phyloP scores from a whole-genome alignment of 1,140 invertebrate genomes.

The Tribolium madens region DNA sequence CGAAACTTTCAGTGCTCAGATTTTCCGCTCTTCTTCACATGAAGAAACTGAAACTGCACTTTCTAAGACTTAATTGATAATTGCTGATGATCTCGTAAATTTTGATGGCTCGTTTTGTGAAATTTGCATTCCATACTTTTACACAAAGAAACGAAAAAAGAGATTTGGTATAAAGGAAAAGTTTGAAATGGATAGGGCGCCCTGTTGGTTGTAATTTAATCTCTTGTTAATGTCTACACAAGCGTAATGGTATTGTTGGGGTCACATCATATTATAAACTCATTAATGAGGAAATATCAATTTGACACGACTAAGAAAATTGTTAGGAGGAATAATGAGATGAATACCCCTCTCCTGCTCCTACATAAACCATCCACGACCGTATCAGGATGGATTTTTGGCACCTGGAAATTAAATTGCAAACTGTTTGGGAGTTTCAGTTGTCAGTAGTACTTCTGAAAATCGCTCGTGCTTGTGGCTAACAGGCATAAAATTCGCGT shows the following conservation, averaged over 20 bases:
- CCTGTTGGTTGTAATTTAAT: slow-evolving; percentile 18
- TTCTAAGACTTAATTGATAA: background rate
- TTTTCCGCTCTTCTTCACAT: background rate
- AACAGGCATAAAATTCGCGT: too few species aligned
- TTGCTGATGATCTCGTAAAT: background rate
- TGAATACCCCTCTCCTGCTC: background rate
- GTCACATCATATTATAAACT: slow-evolving; percentile 37
- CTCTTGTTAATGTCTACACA: background rate
- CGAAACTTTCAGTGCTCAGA: background rate
- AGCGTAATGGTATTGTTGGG: slow-evolving; percentile 22
- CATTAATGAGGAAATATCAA: slow-evolving; percentile 19
- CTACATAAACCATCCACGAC: background rate
- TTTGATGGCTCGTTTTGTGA: background rate
- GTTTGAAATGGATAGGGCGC: background rate
- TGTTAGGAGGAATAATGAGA: background rate
- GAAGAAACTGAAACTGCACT: background rate
- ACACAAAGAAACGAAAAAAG: background rate
- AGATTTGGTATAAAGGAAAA: background rate
- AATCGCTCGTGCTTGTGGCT: too few species aligned
- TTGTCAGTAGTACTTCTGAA: too few species aligned
- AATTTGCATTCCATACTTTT: background rate
- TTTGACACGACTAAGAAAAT: slow-evolving; percentile 11
- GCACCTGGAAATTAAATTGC: too few species aligned
- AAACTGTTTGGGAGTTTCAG: too few species aligned
- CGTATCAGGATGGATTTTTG: slow-evolving; percentile 1